phyloP scores from a whole-genome alignment of 2,888 invertebrate genomes.

The Hofmannophila pseudospretella region DNA sequence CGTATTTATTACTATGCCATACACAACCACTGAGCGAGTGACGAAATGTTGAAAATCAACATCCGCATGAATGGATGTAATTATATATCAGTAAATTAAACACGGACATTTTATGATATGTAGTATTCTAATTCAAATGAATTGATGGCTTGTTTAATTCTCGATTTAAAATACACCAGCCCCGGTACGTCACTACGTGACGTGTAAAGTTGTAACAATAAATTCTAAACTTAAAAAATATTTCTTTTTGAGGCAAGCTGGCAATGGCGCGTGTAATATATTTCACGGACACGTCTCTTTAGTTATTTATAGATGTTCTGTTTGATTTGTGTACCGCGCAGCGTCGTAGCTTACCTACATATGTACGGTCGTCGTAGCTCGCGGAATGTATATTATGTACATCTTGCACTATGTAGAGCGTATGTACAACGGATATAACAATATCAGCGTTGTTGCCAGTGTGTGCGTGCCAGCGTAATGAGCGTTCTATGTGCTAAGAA shows the following conservation, averaged over 20 bases:
- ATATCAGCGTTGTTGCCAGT: constrained; percentile 47
- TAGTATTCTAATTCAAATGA: too few species aligned
- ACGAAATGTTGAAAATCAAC: too few species aligned
- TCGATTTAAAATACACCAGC: constrained; percentile 10
- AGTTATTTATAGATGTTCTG: constrained; percentile 65
- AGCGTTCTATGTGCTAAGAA: constrained; percentile 77
- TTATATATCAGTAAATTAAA: not conserved
- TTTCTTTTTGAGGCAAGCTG: constrained; percentile 5
- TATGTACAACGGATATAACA: constrained; percentile 56
- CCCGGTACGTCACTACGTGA: constrained; percentile 16
- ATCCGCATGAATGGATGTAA: constrained; percentile 1
- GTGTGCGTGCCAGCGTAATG: constrained; percentile 65
- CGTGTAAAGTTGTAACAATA: constrained; percentile 5
- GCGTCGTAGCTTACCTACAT: constrained; percentile 69
- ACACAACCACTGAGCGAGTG: too few species aligned
- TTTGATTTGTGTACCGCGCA: constrained; percentile 63
- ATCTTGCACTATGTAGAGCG: constrained; percentile 65
- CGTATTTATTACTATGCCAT: too few species aligned
- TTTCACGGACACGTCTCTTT: constrained; percentile 59
- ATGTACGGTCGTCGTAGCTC: constrained; percentile 56
- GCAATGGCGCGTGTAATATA: constrained; percentile 24
- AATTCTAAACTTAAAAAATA: not conserved
- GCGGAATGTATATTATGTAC: constrained; percentile 70
- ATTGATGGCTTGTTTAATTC: too few species aligned
- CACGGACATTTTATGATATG: too few species aligned